Evolutionary conservation across 2,888 invertebrate species (phyloP).

Genomic region (Eupithecia subumbrata): DNA sequence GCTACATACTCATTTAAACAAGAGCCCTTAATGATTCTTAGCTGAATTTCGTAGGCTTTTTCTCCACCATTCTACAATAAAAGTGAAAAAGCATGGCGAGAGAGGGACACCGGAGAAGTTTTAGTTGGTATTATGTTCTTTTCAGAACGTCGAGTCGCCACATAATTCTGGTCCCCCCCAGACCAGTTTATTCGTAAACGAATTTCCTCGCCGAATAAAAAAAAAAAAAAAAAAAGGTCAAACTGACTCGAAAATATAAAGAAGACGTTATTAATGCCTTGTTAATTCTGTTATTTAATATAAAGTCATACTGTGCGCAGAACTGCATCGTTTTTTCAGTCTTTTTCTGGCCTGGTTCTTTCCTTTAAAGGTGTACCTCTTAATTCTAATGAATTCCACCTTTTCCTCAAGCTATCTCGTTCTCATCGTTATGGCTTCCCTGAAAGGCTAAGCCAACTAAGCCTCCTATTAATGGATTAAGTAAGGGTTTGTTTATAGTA

Average conservation of each 20-base stretch:
- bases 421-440: slow-evolving; percentile 56
- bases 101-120: no score
- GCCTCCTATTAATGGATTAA: slow-evolving; percentile 15
- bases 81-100: neutral
- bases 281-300: neutral
- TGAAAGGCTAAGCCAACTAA: slow-evolving; percentile 51
- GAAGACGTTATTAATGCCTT: no score
- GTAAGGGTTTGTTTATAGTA: neutral
- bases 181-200: no score
- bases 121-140: no score
- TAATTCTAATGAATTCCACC: slow-evolving; percentile 35
- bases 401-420: slow-evolving; percentile 61
- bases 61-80: neutral
- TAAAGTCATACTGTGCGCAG: no score
- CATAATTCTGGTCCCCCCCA: no score
- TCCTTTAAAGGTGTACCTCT: neutral
- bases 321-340: neutral
- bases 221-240: no score
- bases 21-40: no score
- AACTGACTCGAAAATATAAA: neutral
- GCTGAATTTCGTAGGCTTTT: no score
- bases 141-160: no score
- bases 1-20: no score
- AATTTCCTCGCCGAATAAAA: no score
- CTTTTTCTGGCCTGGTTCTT: neutral